phyloP scores from a whole-genome alignment of 2,113 vertebrate genomes.

The Stictonetta naevosa region DNA sequence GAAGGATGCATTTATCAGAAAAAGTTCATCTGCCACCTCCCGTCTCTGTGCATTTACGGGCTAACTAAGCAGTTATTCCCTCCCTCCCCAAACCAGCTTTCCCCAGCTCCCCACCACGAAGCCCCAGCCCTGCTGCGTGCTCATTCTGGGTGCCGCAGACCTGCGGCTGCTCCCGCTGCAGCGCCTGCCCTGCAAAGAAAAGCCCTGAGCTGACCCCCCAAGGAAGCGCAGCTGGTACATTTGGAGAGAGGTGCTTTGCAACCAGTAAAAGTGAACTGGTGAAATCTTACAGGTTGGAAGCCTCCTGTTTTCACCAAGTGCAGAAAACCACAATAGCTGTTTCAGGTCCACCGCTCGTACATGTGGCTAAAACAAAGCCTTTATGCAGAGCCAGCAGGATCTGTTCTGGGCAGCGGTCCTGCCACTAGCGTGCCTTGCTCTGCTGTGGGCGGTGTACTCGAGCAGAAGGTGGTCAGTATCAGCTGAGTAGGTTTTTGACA shows the following conservation, averaged over 20 bases:
- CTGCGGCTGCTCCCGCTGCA: rapidly evolving
- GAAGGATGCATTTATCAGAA: neutral
- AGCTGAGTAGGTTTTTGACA: neutral
- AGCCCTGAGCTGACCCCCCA: neutral
- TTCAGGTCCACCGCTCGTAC: neutral
- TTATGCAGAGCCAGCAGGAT: neutral
- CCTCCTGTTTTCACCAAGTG: neutral
- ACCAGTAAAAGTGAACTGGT: neutral
- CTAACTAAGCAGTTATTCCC: neutral
- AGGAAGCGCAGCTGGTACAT: neutral
- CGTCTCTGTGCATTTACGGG: neutral
- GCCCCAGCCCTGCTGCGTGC: rapidly evolving
- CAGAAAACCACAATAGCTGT: neutral
- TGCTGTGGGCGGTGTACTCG: no score
- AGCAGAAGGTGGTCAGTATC: neutral
- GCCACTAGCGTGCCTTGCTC: neutral
- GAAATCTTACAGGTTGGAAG: neutral
- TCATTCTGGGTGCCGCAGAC: rapidly evolving
- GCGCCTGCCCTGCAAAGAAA: neutral
- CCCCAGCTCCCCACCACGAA: neutral
- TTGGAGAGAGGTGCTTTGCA: neutral
- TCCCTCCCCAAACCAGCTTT: neutral
- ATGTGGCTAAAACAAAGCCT: neutral
- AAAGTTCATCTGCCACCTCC: neutral
- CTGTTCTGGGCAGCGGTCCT: neutral